Percentiles rank a stretch among this genome's conserved stretches.
Evolutionary conservation across 2,113 vertebrate species (phyloP).

Genomic region (Triplophysa rosa): DNA sequence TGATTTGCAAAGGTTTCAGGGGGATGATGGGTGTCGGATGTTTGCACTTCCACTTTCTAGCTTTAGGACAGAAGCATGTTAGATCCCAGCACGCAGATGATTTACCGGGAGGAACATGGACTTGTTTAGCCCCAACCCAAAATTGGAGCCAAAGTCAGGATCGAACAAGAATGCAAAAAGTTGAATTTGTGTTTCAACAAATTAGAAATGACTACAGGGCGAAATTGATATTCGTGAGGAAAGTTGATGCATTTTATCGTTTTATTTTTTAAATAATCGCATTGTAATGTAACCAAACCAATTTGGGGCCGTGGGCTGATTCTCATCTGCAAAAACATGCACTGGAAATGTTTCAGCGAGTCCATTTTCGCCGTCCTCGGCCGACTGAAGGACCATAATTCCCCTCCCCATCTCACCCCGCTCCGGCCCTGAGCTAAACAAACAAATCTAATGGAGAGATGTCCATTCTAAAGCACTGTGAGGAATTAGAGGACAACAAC

Average conservation of each 20-base stretch:
- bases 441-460: slow-evolving; percentile 46
- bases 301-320: slow-evolving; percentile 61
- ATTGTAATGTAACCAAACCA: background rate
- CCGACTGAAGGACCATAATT: slow-evolving; percentile 32
- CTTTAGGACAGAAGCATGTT: no score
- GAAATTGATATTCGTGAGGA: no score
- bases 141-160: no score
- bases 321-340: slow-evolving; percentile 75
- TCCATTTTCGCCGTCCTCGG: slow-evolving; percentile 66
- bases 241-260: no score
- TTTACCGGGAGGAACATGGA: no score
- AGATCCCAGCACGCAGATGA: no score
- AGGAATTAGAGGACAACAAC: slow-evolving; percentile 24
- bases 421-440: slow-evolving; percentile 30
- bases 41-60: slow-evolving; percentile 26
- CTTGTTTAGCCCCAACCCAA: no score
- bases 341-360: slow-evolving; percentile 75
- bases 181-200: no score
- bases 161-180: no score
- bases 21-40: slow-evolving; percentile 48
- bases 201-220: no score
- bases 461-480: slow-evolving; percentile 20
- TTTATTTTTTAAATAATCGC: no score
- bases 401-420: background rate
- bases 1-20: slow-evolving; percentile 53